Evolutionary conservation across 1,140 invertebrate genomes (phyloP).

Genomic region (Hycleus cichorii): DNA sequence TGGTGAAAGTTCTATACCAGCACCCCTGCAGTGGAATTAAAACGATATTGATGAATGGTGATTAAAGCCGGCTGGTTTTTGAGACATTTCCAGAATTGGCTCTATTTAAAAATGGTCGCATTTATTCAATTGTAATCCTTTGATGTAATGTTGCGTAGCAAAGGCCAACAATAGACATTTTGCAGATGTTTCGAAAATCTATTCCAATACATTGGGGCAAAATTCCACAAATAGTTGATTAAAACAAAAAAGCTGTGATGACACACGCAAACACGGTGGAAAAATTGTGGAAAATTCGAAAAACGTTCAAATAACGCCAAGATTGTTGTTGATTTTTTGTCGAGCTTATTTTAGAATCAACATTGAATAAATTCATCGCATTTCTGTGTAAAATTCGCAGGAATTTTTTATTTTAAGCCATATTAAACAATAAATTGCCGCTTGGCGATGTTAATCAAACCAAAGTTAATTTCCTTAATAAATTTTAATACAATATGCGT

Average conservation of each 20-base stretch:
- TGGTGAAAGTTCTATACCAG: slow-evolving; percentile 9
- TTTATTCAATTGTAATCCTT: slow-evolving; percentile 16
- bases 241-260: too few relatives aligned
- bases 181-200: slow-evolving; percentile 9
- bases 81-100: neutral
- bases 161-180: slow-evolving; percentile 1
- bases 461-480: neutral
- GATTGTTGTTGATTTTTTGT: too few relatives aligned
- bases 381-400: slow-evolving; percentile 1
- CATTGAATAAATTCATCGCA: slow-evolving; percentile 3
- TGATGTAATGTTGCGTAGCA: slow-evolving; percentile 6
- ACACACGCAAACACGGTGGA: too few relatives aligned
- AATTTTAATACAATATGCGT: too few relatives aligned
- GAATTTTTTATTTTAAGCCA: slow-evolving; percentile 3
- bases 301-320: slow-evolving; percentile 4
- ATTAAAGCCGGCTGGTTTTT: neutral
- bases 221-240: too few relatives aligned
- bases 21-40: neutral
- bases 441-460: slow-evolving; percentile 3
- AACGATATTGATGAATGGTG: slow-evolving; percentile 6
- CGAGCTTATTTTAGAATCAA: too few relatives aligned
- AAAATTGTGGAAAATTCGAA: slow-evolving; percentile 2
- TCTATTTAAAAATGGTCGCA: neutral
- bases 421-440: neutral
- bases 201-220: too few relatives aligned